Evolutionary conservation across 2,113 vertebrate species (phyloP).

Genomic region (Noturus placidus): DNA sequence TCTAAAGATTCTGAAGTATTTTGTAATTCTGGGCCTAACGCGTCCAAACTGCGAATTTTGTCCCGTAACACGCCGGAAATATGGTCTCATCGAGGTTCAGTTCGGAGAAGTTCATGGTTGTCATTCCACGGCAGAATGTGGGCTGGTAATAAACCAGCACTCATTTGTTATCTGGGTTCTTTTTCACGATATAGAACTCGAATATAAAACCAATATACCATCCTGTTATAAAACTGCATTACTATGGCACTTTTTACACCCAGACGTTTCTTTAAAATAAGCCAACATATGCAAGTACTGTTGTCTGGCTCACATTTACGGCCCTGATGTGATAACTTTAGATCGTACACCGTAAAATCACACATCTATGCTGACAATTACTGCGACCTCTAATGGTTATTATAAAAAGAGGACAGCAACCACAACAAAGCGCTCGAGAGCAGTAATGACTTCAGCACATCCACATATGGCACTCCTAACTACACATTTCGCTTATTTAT

Average conservation of each 20-base stretch:
- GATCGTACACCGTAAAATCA: slow-evolving; percentile 25
- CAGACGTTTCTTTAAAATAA: background rate
- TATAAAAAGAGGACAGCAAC: slow-evolving; percentile 61
- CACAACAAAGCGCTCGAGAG: slow-evolving; percentile 66
- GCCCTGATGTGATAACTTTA: slow-evolving; percentile 19
- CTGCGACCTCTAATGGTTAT: slow-evolving; percentile 64
- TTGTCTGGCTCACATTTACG: slow-evolving; percentile 8
- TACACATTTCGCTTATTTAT: slow-evolving; percentile 4
- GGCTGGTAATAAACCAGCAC: background rate
- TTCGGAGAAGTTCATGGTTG: background rate
- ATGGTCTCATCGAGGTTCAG: background rate
- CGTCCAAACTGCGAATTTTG: background rate
- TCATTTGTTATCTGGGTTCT: background rate
- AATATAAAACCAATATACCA: no score
- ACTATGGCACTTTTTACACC: background rate
- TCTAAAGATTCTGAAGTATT: background rate
- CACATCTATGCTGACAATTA: slow-evolving; percentile 49
- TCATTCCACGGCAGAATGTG: background rate
- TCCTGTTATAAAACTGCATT: background rate
- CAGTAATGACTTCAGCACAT: slow-evolving; percentile 65
- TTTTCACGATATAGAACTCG: background rate
- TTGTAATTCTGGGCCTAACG: background rate
- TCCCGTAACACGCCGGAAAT: background rate
- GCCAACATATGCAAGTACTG: background rate
- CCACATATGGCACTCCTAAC: slow-evolving; percentile 28